Conservation (phyloP, 2,888 invertebrate species). For the Marasmarcha lunaedactyla region DNA sequence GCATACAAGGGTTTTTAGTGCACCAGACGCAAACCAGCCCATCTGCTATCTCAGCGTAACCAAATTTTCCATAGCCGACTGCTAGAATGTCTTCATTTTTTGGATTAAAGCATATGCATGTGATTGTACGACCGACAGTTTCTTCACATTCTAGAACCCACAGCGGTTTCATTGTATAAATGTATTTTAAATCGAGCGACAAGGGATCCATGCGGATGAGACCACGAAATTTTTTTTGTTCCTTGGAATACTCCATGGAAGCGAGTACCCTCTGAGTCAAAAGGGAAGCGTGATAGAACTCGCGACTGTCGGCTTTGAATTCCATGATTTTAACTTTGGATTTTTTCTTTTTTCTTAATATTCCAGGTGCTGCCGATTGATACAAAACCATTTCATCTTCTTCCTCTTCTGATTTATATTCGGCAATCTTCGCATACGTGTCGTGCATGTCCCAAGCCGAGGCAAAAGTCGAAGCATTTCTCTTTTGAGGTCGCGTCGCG, state of each 20-base stretch:
- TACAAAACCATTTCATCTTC: conserved; percentile 61
- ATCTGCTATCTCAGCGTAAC: conserved; percentile 60
- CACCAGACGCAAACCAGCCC: conserved; percentile 84
- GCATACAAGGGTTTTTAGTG: conserved; percentile 82
- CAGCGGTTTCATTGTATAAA: conserved; percentile 74
- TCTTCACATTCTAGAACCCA: conserved; percentile 74
- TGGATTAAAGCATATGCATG: conserved; percentile 75
- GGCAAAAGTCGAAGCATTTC: conserved; percentile 73
- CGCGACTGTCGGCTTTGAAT: conserved; percentile 30
- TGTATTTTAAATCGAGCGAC: conserved; percentile 73
- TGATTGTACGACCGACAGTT: conserved; percentile 68
- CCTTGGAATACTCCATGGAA: conserved; percentile 73
- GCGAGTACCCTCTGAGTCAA: conserved; percentile 80
- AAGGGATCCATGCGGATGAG: conserved; percentile 72
- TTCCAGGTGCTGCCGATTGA: conserved; percentile 37
- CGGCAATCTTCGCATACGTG: conserved; percentile 67
- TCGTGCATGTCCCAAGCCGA: conserved; percentile 86
- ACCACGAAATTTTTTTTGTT: conserved; percentile 79
- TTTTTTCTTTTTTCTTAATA: conserved; percentile 38
- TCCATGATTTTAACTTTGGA: conserved; percentile 14
- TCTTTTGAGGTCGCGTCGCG: conserved; percentile 62
- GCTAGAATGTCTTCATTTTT: conserved; percentile 79
- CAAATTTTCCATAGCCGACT: conserved; percentile 79
- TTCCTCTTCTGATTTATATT: conserved; percentile 27
- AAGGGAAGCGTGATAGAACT: conserved; percentile 74